Evolutionary conservation across 2,113 vertebrate species (phyloP).

Genomic region (Natator depressus): DNA sequence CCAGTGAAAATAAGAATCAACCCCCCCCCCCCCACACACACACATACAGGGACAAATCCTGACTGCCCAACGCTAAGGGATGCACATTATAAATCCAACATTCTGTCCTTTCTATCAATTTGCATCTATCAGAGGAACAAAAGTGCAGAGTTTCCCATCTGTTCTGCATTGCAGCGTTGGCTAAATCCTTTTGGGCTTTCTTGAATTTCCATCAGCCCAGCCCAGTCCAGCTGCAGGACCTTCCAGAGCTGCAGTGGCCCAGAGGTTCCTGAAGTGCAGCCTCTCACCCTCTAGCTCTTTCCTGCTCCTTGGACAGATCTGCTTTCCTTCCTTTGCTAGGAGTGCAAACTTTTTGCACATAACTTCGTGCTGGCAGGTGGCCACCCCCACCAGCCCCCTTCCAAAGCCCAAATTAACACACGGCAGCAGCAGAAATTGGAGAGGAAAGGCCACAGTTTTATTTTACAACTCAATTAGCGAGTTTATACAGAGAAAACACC

Average conservation of each 20-base stretch:
- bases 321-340: neutral
- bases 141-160: conserved; percentile 46
- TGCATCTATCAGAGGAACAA: rapidly evolving
- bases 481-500: conserved; percentile 61
- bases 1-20: neutral
- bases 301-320: neutral
- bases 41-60: neutral
- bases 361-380: conserved; percentile 52
- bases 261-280: neutral
- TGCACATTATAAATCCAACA: neutral
- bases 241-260: neutral
- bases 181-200: conserved; percentile 70
- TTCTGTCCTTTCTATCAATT: neutral
- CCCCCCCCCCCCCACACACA: neutral
- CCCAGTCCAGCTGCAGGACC: conserved; percentile 64
- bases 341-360: neutral
- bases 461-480: conserved; percentile 75
- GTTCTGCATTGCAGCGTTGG: conserved; percentile 50
- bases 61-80: rapidly evolving
- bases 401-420: conserved; percentile 69
- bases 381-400: conserved; percentile 62
- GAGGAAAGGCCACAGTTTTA: conserved; percentile 62
- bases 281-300: conserved; percentile 26
- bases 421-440: conserved; percentile 71
- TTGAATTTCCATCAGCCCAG: conserved; percentile 67